Conservation (phyloP, 2,797 vertebrate genomes). For the Pipistrellus kuhlii region DNA sequence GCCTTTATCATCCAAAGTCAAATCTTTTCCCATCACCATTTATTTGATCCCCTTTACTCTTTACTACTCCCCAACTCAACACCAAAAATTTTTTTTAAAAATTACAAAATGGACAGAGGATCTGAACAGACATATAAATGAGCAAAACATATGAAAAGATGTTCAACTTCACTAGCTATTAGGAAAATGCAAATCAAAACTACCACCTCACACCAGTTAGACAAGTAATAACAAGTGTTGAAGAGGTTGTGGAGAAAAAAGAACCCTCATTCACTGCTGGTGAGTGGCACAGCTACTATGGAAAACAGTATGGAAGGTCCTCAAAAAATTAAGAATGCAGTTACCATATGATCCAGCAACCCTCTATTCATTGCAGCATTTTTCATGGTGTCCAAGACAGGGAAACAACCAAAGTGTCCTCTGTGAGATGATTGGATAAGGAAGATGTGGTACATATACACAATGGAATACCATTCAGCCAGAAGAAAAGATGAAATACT, state of each 20-base stretch:
- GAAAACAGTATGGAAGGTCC: background rate
- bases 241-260: background rate
- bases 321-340: background rate
- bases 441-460: background rate
- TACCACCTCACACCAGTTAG: background rate
- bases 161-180: background rate
- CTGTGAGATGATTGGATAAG: background rate
- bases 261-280: background rate
- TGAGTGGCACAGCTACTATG: background rate
- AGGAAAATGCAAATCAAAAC: background rate
- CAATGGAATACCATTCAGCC: background rate
- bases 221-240: background rate
- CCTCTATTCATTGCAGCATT: background rate
- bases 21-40: too few relatives aligned
- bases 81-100: background rate
- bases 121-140: background rate
- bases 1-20: too few relatives aligned
- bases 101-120: background rate
- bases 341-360: background rate
- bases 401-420: background rate
- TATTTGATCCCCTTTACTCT: too few relatives aligned
- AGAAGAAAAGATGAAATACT: background rate
- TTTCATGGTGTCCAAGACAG: too few relatives aligned
- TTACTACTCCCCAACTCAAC: too few relatives aligned
- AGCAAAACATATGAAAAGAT: background rate